Evolutionary conservation across 2,113 vertebrate species (phyloP).

Genomic region (Archilochus colubris): DNA sequence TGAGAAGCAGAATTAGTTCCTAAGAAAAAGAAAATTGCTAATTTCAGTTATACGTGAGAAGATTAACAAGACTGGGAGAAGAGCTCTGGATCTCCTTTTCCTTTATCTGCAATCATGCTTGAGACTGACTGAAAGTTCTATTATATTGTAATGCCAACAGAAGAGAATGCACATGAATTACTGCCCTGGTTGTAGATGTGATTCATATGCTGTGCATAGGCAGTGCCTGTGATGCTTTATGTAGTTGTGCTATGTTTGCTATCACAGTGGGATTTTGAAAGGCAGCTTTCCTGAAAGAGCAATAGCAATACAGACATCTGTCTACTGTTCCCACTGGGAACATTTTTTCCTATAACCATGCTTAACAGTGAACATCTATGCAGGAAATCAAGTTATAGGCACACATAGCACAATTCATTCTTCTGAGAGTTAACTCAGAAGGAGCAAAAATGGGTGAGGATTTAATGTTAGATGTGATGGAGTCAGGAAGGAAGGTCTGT

Average conservation of each 20-base stretch:
- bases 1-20: neutral
- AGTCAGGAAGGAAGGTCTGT: neutral
- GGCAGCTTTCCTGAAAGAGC: neutral
- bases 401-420: neutral
- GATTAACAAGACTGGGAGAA: neutral
- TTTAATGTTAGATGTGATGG: neutral
- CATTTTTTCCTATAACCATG: fast-evolving
- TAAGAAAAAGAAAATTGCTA: neutral
- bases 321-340: neutral
- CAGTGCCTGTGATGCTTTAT: neutral
- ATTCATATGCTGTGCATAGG: neutral
- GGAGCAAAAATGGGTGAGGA: neutral
- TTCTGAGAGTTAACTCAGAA: neutral
- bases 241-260: neutral
- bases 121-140: neutral
- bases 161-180: neutral
- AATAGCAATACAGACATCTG: neutral
- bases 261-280: neutral
- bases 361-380: neutral
- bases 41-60: neutral
- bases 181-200: neutral
- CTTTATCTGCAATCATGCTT: fast-evolving
- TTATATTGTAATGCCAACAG: neutral
- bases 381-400: neutral
- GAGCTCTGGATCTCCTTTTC: neutral